Base-by-base conservation (phyloP, 2,797 vertebrate species). In the Hephaestus fuliginosus region DNA sequence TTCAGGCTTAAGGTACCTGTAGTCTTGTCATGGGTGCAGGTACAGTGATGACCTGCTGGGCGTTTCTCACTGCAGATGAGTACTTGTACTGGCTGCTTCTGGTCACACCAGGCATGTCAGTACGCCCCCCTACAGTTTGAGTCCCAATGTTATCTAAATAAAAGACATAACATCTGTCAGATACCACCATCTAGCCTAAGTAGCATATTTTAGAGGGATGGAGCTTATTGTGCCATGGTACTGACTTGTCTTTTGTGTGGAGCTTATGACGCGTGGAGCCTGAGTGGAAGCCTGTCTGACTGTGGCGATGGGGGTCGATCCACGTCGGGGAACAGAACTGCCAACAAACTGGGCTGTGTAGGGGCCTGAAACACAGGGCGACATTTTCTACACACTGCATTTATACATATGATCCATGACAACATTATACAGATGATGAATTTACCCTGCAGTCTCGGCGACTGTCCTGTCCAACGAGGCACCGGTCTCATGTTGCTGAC, bases 81-180 rank as follows among this genome's bases (percentile, higher is more conserved):
- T 97, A 97, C 83, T 96, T 98, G 92, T 97, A 98, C 55, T 98
- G 96, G 25, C 86, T 76, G 33, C 94, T 86, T 52, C 96, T 93
- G 0, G 94, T 83, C 72, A 93, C 72, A n/a, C 80, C 87, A 0
- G 92, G 90, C 67, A 93, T 70, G 4, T 95, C 91, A 9, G 92
- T 89, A 3, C 96, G 92, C 1, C 95, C 85, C 3, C 97, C 95
- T 9, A 94, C 90, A 0, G 98, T 99, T 95, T 99, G 98, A 0
- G 98, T 99, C 78, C 97, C 98, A 0, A 99, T 98, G 92, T 98
- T 98, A 83, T 91, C 98, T 99, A 83, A n/a, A 87, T 20, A 1
- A 5, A 39, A 80, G 11, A 70, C 15, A 83, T 14, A 17, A 58
- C 11, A 71, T 1, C 0, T 20, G 13, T 65, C 44, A 70, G 15